These are phyloP conservation scores for Meandrusa payeni DNA, from an alignment of 2,888 invertebrate genomes.

Conservation along the genomic window DNA sequence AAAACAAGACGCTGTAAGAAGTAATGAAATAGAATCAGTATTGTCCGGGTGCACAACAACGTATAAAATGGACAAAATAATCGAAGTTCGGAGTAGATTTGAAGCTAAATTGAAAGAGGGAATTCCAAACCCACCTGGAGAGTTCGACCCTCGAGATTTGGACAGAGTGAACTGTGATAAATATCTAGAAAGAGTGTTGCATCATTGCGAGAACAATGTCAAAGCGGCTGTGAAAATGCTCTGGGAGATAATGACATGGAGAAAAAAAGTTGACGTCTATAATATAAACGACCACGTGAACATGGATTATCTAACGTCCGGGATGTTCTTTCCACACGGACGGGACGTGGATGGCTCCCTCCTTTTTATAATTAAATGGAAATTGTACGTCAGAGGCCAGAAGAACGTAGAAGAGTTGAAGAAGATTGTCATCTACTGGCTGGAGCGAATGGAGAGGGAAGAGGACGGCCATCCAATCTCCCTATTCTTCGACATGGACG, in stretches of 20 bases:
- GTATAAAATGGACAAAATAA: constrained; percentile 48
- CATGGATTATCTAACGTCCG: constrained; percentile 87
- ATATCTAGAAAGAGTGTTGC: constrained; percentile 87
- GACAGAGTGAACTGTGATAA: constrained; percentile 85
- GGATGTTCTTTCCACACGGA: constrained; percentile 87
- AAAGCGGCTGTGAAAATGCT: constrained; percentile 86
- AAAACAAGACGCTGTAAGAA: too few relatives aligned
- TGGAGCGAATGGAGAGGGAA: constrained; percentile 86
- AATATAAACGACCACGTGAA: constrained; percentile 87
- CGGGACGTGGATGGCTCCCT: constrained; percentile 79
- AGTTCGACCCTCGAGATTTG: constrained; percentile 85
- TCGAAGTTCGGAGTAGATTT: constrained; percentile 55
- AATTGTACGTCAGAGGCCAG: constrained; percentile 85
- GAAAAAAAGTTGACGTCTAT: constrained; percentile 88
- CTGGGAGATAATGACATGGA: constrained; percentile 90
- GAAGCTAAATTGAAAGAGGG: constrained; percentile 55
- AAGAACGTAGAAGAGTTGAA: constrained; percentile 85
- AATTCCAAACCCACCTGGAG: constrained; percentile 45
- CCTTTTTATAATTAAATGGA: constrained; percentile 87
- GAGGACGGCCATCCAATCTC: constrained; percentile 86
- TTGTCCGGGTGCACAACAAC: too few relatives aligned
- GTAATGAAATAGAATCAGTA: too few relatives aligned
- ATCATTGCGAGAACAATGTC: constrained; percentile 86
- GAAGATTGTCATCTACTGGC: constrained; percentile 88
- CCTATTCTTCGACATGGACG: constrained; percentile 91